Evolutionary conservation across 2,797 vertebrate genomes (phyloP).

Genomic region (Alectoris magna): DNA sequence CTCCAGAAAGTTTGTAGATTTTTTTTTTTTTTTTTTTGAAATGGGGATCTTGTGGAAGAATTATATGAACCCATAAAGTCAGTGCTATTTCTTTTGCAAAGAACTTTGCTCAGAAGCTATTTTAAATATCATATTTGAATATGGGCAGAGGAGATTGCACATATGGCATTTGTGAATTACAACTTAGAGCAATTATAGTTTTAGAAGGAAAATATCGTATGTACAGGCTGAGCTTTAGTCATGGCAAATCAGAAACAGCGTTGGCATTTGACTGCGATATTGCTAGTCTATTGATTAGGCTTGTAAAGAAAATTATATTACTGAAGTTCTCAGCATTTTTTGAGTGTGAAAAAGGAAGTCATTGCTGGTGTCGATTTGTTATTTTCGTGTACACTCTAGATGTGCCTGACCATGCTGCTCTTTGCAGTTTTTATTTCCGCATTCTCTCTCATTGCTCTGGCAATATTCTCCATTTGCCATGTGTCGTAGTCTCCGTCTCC

Average conservation of each 20-base stretch:
- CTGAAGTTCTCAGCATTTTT: not conserved
- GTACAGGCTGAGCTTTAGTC: not conserved
- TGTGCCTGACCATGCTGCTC: not conserved
- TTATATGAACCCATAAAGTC: not conserved
- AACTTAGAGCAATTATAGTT: not conserved
- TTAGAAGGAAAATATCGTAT: not conserved
- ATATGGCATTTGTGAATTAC: not conserved
- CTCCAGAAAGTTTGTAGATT: not conserved
- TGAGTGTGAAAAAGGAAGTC: not conserved
- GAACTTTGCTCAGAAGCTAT: not conserved
- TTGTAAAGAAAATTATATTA: not conserved
- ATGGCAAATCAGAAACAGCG: not conserved
- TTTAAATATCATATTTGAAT: not conserved
- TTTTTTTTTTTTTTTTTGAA: not conserved
- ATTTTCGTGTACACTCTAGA: not conserved
- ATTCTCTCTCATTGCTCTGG: not conserved
- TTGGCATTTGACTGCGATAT: not conserved
- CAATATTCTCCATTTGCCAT: not conserved
- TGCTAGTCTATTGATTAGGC: not conserved
- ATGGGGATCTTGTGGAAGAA: not conserved
- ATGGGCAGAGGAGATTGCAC: not conserved
- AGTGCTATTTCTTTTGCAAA: not conserved
- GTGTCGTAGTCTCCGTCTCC: not conserved
- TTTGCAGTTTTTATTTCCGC: not conserved
- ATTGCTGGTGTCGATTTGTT: not conserved